Percentiles rank a stretch among this genome's conserved stretches.
Conservation (phyloP, 1,140 invertebrate genomes). For the Drosophila lacteicornis region DNA sequence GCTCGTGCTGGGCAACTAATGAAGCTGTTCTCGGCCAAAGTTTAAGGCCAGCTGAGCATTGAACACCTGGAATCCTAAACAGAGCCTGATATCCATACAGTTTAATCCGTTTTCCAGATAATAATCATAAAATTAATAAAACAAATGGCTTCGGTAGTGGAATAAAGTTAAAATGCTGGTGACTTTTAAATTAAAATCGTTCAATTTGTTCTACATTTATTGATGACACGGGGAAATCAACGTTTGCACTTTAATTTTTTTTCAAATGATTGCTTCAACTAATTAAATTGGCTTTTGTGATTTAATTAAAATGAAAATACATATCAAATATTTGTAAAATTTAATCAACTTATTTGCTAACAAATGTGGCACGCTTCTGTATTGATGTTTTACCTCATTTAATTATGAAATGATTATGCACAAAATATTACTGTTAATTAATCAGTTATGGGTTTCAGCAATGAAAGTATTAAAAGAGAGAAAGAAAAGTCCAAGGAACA, state of each 20-base stretch:
- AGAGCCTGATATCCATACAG: neutral
- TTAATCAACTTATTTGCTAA: slow-evolving; percentile 17
- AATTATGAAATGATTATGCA: slow-evolving; percentile 1
- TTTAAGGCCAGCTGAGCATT: slow-evolving; percentile 16
- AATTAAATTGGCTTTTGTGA: slow-evolving; percentile 33
- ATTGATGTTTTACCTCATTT: slow-evolving; percentile 4
- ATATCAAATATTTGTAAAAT: slow-evolving; percentile 53
- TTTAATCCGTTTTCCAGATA: no score
- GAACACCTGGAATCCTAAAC: slow-evolving; percentile 37
- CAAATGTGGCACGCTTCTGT: slow-evolving; percentile 15
- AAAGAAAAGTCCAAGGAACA: neutral
- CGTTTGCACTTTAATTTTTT: slow-evolving; percentile 14
- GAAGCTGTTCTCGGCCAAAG: slow-evolving; percentile 59
- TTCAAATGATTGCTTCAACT: slow-evolving; percentile 10
- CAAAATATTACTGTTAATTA: slow-evolving; percentile 6
- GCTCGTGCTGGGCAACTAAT: slow-evolving; percentile 74
- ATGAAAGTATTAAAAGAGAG: no score
- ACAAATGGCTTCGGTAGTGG: neutral
- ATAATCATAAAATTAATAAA: neutral
- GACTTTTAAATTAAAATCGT: slow-evolving; percentile 2
- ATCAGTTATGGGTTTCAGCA: neutral
- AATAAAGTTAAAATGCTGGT: neutral
- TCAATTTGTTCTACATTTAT: neutral
- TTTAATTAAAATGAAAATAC: slow-evolving; percentile 60
- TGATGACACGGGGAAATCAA: neutral